Conservation (phyloP, 2,113 vertebrate genomes). For the Oreocharis arfaki region DNA sequence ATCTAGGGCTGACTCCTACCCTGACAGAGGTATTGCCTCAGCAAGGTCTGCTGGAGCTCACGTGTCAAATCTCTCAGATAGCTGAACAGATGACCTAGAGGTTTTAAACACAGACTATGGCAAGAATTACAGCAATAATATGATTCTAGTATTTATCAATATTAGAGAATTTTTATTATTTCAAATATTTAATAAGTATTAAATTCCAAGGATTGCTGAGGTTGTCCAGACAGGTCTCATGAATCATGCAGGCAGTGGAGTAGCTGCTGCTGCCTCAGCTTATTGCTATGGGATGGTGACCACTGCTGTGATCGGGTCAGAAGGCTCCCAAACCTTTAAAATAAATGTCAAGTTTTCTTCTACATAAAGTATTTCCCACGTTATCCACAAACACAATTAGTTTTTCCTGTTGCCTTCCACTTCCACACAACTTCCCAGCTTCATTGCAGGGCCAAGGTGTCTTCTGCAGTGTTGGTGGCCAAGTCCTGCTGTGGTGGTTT, state of each 20-base stretch:
- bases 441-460: fast-evolving
- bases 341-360: background rate
- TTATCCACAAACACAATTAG: background rate
- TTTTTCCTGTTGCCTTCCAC: background rate
- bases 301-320: background rate
- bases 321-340: background rate
- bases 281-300: background rate
- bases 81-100: background rate
- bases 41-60: background rate
- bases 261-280: background rate
- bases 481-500: background rate
- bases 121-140: background rate
- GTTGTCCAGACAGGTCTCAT: background rate
- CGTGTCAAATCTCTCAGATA: background rate
- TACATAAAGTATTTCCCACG: background rate
- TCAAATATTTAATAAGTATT: background rate
- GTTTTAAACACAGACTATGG: background rate
- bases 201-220: background rate
- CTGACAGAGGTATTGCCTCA: background rate
- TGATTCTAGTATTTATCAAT: background rate
- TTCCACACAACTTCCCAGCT: background rate
- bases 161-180: background rate
- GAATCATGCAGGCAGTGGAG: background rate
- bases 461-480: background rate
- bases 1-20: background rate